These are phyloP conservation scores for Tetragonula clypearis DNA, from an alignment of 1,140 invertebrate species.

Conservation along the genomic window DNA sequence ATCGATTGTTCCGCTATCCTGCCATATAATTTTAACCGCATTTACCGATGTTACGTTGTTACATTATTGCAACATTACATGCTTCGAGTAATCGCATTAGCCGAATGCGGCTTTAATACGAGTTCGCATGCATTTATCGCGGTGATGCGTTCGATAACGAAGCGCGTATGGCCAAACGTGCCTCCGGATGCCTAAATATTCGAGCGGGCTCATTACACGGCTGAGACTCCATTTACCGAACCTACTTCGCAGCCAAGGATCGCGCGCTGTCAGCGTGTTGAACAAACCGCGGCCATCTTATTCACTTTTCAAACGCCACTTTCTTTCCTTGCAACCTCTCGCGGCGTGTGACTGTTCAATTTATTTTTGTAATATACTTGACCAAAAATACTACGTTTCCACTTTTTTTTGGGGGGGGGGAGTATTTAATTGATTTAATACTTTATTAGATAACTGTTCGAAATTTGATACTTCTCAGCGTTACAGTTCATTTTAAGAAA, in stretches of 20 bases:
- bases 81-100: conserved; percentile 65
- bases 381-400: too few species aligned
- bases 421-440: too few species aligned
- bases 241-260: background rate
- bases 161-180: conserved; percentile 35
- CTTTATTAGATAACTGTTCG: too few species aligned
- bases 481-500: too few species aligned
- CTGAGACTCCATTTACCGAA: conserved; percentile 1
- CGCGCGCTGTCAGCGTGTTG: background rate
- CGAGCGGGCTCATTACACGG: conserved; percentile 7
- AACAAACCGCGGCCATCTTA: background rate
- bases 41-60: conserved; percentile 52
- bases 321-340: too few species aligned
- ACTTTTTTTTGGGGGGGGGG: too few species aligned
- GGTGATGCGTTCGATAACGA: conserved; percentile 63
- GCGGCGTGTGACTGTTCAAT: too few species aligned
- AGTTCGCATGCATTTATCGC: conserved; percentile 60
- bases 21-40: conserved; percentile 45
- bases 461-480: too few species aligned
- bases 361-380: too few species aligned
- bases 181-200: conserved; percentile 47
- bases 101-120: conserved; percentile 62
- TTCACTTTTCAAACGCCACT: background rate
- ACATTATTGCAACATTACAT: conserved; percentile 65
- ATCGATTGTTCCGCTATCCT: conserved; percentile 28